phyloP scores from a whole-genome alignment of 2,113 vertebrate species.

The Porphyrio hochstetteri region DNA sequence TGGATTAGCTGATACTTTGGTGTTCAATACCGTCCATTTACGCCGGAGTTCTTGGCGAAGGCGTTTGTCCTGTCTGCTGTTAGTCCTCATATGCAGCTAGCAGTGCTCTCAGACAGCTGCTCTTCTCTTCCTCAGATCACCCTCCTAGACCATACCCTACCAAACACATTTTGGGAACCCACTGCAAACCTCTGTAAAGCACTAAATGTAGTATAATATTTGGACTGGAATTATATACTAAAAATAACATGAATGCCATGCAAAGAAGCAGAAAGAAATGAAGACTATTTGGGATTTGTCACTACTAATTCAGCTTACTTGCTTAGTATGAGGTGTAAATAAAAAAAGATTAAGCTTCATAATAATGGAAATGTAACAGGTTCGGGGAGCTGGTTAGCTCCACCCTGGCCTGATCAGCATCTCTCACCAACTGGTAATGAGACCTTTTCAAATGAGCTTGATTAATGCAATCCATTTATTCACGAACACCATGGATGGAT shows the following conservation, averaged over 20 bases:
- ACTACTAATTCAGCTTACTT: not conserved
- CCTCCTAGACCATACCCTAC: not conserved
- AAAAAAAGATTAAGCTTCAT: not conserved
- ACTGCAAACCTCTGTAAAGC: not conserved
- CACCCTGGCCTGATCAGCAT: not conserved
- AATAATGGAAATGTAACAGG: not conserved
- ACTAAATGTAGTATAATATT: not conserved
- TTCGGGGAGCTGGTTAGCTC: not conserved
- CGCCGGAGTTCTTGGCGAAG: not conserved
- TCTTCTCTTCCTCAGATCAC: not conserved
- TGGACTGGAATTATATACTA: not conserved
- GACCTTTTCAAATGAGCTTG: not conserved
- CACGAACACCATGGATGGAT: not conserved
- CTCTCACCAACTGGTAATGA: not conserved
- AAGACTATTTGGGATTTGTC: not conserved
- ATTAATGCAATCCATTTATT: not conserved
- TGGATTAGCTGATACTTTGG: not conserved
- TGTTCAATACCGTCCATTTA: not conserved
- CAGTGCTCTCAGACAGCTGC: not conserved
- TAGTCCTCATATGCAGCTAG: not conserved
- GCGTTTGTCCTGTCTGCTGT: not conserved
- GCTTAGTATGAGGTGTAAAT: not conserved
- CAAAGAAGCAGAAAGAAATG: not conserved
- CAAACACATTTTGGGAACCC: not conserved
- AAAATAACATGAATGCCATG: not conserved